Percentiles rank a stretch among this genome's conserved stretches.
phyloP scores from a whole-genome alignment of 23 tunicate genomes.

The Styela plicata region DNA sequence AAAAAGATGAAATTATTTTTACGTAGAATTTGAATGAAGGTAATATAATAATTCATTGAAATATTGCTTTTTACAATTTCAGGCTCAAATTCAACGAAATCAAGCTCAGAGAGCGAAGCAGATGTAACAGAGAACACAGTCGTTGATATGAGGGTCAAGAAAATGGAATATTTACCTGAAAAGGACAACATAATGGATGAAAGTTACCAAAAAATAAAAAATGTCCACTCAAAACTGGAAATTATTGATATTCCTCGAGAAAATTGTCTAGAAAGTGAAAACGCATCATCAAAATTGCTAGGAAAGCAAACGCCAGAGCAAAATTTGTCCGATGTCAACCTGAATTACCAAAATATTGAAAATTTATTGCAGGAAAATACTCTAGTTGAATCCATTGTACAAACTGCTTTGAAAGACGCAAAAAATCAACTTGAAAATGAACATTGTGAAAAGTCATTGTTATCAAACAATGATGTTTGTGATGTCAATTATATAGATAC shows the following conservation, averaged over 20 bases:
- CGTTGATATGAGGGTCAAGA: neutral
- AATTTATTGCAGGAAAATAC: constrained; percentile 1
- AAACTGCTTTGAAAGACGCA: constrained; percentile 13
- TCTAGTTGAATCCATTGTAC: neutral
- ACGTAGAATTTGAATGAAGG: too few relatives aligned
- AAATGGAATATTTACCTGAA: too few relatives aligned
- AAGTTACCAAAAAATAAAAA: too few relatives aligned
- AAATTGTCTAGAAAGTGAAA: too few relatives aligned
- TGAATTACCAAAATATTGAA: neutral
- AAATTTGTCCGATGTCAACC: neutral
- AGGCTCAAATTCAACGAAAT: neutral
- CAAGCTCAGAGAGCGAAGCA: constrained; percentile 9
- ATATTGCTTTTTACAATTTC: neutral
- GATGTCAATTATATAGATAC: neutral
- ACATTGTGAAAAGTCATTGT: neutral
- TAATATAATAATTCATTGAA: too few relatives aligned
- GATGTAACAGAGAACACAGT: constrained; percentile 21
- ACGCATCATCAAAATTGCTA: neutral
- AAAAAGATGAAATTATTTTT: too few relatives aligned
- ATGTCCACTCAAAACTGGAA: too few relatives aligned
- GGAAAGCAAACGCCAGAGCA: neutral
- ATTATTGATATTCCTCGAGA: too few relatives aligned
- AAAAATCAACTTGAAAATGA: neutral
- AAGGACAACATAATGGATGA: neutral
- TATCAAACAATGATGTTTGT: neutral